These are phyloP conservation scores for Labeo calbasu DNA, from an alignment of 2,797 vertebrate species.

Conservation along the genomic window DNA sequence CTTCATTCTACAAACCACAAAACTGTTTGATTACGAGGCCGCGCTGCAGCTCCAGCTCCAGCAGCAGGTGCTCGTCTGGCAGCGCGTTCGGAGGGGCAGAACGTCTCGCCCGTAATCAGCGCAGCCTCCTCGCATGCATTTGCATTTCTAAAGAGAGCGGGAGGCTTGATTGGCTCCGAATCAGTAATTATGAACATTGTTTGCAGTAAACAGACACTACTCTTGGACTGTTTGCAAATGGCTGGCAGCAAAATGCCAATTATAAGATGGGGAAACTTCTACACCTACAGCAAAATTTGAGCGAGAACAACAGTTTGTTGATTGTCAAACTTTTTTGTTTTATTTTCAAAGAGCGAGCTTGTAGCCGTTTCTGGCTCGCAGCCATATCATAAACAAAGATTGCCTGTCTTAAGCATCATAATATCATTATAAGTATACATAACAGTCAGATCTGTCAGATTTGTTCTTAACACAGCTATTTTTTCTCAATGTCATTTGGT, in stretches of 20 bases:
- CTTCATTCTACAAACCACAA: conserved; percentile 25
- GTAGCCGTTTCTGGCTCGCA: not conserved
- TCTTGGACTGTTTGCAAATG: conserved; percentile 83
- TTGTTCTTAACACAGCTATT: not conserved
- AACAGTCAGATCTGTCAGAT: not conserved
- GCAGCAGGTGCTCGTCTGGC: conserved; percentile 83
- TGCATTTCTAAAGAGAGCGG: conserved; percentile 80
- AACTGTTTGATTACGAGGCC: conserved; percentile 41
- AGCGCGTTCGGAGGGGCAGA: conserved; percentile 70
- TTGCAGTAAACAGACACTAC: conserved; percentile 80
- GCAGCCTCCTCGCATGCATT: conserved; percentile 73
- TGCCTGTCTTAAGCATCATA: not conserved
- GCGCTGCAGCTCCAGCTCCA: conserved; percentile 57
- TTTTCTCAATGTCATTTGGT: not conserved
- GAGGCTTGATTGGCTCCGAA: conserved; percentile 81
- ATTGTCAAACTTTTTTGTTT: conserved; percentile 36
- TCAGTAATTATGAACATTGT: conserved; percentile 84
- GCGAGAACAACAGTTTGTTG: conserved; percentile 66
- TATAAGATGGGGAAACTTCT: conserved; percentile 60
- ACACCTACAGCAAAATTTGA: conserved; percentile 41
- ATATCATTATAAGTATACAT: not conserved
- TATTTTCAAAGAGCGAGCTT: not conserved
- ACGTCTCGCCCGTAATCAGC: conserved; percentile 79
- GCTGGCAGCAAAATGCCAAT: conserved; percentile 71
- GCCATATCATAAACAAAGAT: not conserved